These are phyloP conservation scores for Drosophila infuscata DNA, from an alignment of 2,888 invertebrate species.

Conservation along the genomic window DNA sequence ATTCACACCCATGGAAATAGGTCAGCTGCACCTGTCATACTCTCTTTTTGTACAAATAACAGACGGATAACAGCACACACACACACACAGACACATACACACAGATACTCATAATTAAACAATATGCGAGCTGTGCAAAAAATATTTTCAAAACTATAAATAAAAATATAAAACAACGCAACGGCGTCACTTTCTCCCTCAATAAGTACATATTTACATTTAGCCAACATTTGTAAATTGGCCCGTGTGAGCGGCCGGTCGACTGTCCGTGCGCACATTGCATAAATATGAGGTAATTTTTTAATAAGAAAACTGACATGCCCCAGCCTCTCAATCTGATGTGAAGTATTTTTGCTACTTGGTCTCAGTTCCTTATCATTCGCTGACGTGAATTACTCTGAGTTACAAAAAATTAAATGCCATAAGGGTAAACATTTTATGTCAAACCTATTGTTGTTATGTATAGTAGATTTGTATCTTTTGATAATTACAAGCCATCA, in stretches of 20 bases:
- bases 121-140: constrained; percentile 73
- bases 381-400: constrained; percentile 13
- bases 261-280: constrained; percentile 56
- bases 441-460: not conserved
- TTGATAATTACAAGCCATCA: constrained; percentile 2
- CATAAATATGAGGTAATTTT: constrained; percentile 69
- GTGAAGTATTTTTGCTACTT: constrained; percentile 51
- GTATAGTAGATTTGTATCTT: not conserved
- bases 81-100: constrained; percentile 3
- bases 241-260: constrained; percentile 24
- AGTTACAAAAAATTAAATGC: not conserved
- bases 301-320: constrained; percentile 36
- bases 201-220: constrained; percentile 60
- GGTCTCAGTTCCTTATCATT: constrained; percentile 46
- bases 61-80: constrained; percentile 18
- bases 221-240: constrained; percentile 62
- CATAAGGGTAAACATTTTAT: constrained; percentile 8
- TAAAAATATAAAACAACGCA: constrained; percentile 42
- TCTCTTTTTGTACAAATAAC: constrained; percentile 70
- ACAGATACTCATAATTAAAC: constrained; percentile 45
- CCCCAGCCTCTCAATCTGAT: constrained; percentile 24
- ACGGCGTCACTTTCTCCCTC: constrained; percentile 69
- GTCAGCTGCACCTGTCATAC: constrained; percentile 61
- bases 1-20: constrained; percentile 68
- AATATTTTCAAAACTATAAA: constrained; percentile 56